phyloP scores from a whole-genome alignment of 2,888 invertebrate genomes.

The Eurytoma adleriae region DNA sequence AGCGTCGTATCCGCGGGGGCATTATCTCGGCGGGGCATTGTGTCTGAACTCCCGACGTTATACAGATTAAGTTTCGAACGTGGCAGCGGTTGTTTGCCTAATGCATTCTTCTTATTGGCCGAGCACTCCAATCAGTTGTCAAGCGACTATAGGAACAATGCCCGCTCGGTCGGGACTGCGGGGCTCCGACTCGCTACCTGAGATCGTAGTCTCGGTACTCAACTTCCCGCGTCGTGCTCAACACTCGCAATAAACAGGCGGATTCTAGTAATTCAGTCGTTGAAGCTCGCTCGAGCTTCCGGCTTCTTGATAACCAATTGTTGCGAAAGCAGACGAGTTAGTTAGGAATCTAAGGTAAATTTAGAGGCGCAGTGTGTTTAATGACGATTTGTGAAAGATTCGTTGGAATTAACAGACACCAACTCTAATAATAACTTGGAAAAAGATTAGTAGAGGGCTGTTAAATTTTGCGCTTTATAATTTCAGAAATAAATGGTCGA shows the following conservation, averaged over 20 bases:
- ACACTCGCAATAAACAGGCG: not conserved
- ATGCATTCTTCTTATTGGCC: conserved; percentile 38
- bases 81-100: not conserved
- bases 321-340: too few relatives aligned
- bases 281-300: too few relatives aligned
- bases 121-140: conserved; percentile 42
- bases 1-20: conserved; percentile 18
- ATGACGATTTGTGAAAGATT: too few relatives aligned
- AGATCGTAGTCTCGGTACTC: not conserved
- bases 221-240: conserved; percentile 3
- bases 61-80: conserved; percentile 29
- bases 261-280: too few relatives aligned
- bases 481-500: too few relatives aligned
- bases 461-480: too few relatives aligned
- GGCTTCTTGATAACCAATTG: too few relatives aligned
- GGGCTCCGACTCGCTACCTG: not conserved
- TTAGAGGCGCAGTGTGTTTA: too few relatives aligned
- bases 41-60: not conserved
- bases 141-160: conserved; percentile 26
- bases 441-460: too few relatives aligned
- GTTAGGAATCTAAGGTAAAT: too few relatives aligned
- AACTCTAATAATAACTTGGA: too few relatives aligned
- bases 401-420: too few relatives aligned
- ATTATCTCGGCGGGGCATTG: conserved; percentile 16
- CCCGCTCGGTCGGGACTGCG: not conserved